These are phyloP conservation scores for Apocheima hispidaria DNA, from an alignment of 2,888 invertebrate species.

Conservation along the genomic window DNA sequence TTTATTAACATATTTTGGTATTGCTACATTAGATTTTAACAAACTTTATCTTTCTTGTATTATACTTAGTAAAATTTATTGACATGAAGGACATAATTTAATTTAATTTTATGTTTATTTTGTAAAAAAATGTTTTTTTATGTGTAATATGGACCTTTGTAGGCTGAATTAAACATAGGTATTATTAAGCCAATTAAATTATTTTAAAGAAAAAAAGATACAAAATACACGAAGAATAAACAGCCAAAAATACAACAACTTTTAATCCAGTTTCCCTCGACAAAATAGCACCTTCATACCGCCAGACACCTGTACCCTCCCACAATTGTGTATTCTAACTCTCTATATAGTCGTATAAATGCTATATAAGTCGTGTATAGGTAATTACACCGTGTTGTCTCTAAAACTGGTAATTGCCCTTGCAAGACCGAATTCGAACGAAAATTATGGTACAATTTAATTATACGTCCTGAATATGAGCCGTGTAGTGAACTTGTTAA, in stretches of 20 bases:
- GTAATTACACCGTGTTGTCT: constrained; percentile 40
- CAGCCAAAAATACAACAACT: constrained; percentile 34
- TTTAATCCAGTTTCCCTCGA: constrained; percentile 38
- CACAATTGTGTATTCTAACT: constrained; percentile 36
- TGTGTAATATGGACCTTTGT: too few relatives aligned
- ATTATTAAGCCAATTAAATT: too few relatives aligned
- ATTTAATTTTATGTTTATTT: too few relatives aligned
- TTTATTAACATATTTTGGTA: too few relatives aligned
- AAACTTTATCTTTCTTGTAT: too few relatives aligned
- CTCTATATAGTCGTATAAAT: background rate
- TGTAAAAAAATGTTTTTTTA: too few relatives aligned
- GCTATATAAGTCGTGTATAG: background rate
- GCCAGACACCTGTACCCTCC: constrained; percentile 25
- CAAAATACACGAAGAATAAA: constrained; percentile 16
- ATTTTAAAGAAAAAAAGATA: too few relatives aligned
- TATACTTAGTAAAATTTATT: too few relatives aligned
- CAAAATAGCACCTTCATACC: constrained; percentile 20
- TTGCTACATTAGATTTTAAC: too few relatives aligned
- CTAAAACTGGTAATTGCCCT: constrained; percentile 34
- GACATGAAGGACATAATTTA: too few relatives aligned
- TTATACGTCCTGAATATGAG: constrained; percentile 8
- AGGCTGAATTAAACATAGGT: too few relatives aligned
- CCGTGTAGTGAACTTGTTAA: background rate
- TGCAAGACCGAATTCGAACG: constrained; percentile 13
- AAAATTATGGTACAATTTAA: constrained; percentile 26